Evolutionary conservation across 2,113 vertebrate species (phyloP), one percentile per base, ranked within the genome.

Genomic region (Taxidea taxus): DNA sequence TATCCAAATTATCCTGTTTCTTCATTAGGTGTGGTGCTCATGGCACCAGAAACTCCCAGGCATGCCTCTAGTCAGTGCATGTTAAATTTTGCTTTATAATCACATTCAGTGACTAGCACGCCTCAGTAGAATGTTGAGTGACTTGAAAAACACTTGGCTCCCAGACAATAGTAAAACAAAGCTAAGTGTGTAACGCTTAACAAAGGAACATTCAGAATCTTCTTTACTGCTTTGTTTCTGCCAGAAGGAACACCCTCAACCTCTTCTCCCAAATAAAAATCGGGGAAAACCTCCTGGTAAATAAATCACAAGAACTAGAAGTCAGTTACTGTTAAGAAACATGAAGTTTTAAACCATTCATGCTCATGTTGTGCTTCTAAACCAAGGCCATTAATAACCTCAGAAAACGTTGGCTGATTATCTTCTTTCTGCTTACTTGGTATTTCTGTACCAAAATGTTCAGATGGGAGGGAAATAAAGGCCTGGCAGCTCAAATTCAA

Each of bases 361-460:
- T 6, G 98, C 42, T 74, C 80, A 88, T 94, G 93, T 49, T 90
- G 13, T 87, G 51, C 97, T 95, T 92, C 54, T 90, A 98, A 98
- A 97, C 82, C 87, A 16, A 27, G 39, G 72, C 75, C 97, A 90
- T 97, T 97, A 98, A 85, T 72, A 97, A 96, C 70, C 84, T 96
- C 92, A 95, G 96, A 97, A 98, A 98, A 97, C 78, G 68, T 80
- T 87, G 90, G 84, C 87, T 75, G 37, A 97, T 92, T 95, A 91
- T 94, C 84, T 88, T 75, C 74, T 92, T 94, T 97, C 97, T 75
- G 92, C 96, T 96, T 87, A 39, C 94, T 94, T 97, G 75, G 49
- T 81, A 83, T 97, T 98, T 98, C 97, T 97, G 90, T 97, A 97
- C 70, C 89, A 93, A 98, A 98, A 94, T 96, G 97, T 96, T 99